Conservation (phyloP, 1,140 invertebrate species). For the Antheraea pernyi region DNA sequence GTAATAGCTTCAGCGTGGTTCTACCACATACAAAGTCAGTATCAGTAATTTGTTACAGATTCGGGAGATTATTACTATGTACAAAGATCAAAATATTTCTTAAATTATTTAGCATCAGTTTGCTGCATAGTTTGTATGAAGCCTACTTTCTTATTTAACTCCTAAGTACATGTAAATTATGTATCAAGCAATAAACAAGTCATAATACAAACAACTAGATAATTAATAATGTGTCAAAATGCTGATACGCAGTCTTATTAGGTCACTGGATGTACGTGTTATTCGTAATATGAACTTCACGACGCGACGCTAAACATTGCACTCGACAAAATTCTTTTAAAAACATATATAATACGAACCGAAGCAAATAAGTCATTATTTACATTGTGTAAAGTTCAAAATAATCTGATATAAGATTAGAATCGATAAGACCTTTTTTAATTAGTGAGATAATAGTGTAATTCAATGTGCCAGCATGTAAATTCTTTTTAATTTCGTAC, state of each 20-base stretch:
- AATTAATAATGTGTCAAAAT: constrained; percentile 47
- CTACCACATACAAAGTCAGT: no score
- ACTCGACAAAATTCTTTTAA: constrained; percentile 5
- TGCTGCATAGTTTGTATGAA: no score
- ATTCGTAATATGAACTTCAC: constrained; percentile 39
- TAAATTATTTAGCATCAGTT: no score
- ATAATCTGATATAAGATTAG: background rate
- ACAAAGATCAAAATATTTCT: no score
- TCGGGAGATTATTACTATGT: no score
- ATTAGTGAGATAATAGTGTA: constrained; percentile 19
- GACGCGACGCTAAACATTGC: constrained; percentile 22
- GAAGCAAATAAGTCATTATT: background rate
- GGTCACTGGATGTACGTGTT: constrained; percentile 47
- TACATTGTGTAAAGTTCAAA: constrained; percentile 5
- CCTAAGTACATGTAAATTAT: constrained; percentile 15
- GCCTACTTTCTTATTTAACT: background rate
- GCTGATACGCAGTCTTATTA: constrained; percentile 52
- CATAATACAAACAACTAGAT: constrained; percentile 31
- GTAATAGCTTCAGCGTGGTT: no score
- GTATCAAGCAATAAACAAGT: constrained; percentile 31
- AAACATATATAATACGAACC: background rate
- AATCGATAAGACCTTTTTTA: constrained; percentile 5
- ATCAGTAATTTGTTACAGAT: no score
- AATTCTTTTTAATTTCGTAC: constrained; percentile 25
- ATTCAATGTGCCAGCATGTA: constrained; percentile 31